Base-by-base conservation (phyloP, 2,888 invertebrate genomes). In the Noctua fimbriata region DNA sequence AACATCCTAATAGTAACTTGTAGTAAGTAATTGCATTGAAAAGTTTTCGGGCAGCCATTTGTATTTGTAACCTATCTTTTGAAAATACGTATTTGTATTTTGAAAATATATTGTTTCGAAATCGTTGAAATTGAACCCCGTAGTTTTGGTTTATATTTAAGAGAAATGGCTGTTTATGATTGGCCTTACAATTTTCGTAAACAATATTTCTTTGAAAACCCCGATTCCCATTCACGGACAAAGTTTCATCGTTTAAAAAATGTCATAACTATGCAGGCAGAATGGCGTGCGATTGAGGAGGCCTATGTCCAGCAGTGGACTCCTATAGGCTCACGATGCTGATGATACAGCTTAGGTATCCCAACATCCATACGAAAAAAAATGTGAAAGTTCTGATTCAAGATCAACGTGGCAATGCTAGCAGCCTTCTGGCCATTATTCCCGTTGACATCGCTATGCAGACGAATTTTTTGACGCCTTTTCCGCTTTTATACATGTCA, bases 21-120 rank as follows among this genome's bases (percentile, higher is more conserved):
- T 6, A 12, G 6, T 44, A 28, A 44, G 18, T 55, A 5, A 65
- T 69, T 70, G 73, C n/a, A 69, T n/a, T 36, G 28, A 67, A 65
- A 78, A 78, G 28, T 78, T 84, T 73, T 2, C 9, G 28, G 21
- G 3, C 4, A 14, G 36, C 47, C 36, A 75, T 69, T 47, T 69
- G 63, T 74, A 36, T n/a, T 32, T 52, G 55, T 47, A 49, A 14
- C 1, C 12, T 41, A 28, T 4, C 24, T 24, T 49, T 0, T 2
- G 12, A 32, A 81, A 73, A 3, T n/a, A 7, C 7, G 24, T 44
- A n/a, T 67, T 58, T 32, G 14, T 49, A 44, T 41, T 49, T 58
- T 52, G 16, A 32, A 85, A 60, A 18, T 60, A 36, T 24, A 36
- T 44, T 18, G 10, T 44, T 28, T 28, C n/a, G 2, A 4, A 44